Conservation (phyloP, 2,797 vertebrate genomes). For the Gallinago solitaria region DNA sequence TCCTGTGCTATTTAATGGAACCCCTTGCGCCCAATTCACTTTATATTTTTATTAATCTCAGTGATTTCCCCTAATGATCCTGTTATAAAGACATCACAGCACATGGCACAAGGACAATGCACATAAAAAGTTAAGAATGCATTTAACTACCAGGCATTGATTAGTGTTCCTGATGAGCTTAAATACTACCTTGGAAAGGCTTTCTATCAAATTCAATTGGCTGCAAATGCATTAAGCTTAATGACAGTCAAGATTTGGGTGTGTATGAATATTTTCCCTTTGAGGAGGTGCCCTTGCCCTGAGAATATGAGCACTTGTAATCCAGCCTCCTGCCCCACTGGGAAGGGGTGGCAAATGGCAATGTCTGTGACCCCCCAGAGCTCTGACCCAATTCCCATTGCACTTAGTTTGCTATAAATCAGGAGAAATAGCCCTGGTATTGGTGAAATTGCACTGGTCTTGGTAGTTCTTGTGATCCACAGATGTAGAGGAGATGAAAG, state of each 20-base stretch:
- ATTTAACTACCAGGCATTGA: slow-evolving; percentile 33
- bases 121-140: slow-evolving; percentile 54
- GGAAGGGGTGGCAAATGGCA: neutral
- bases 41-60: slow-evolving; percentile 42
- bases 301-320: neutral
- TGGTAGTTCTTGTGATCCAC: neutral
- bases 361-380: neutral
- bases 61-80: slow-evolving; percentile 22
- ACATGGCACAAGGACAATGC: slow-evolving; percentile 19
- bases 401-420: slow-evolving; percentile 45
- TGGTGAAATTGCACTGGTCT: neutral
- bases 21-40: neutral
- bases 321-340: neutral
- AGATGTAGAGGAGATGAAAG: neutral
- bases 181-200: slow-evolving; percentile 3
- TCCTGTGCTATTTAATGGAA: neutral
- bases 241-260: slow-evolving; percentile 7
- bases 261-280: neutral
- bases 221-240: slow-evolving; percentile 8
- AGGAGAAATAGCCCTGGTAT: neutral
- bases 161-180: slow-evolving; percentile 15
- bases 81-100: slow-evolving; percentile 38
- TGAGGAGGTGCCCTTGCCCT: slow-evolving; percentile 11
- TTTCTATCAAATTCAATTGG: slow-evolving; percentile 36
- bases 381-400: neutral